Evolutionary conservation across 1,140 invertebrate genomes (phyloP).

Genomic region (Chelonus insularis): DNA sequence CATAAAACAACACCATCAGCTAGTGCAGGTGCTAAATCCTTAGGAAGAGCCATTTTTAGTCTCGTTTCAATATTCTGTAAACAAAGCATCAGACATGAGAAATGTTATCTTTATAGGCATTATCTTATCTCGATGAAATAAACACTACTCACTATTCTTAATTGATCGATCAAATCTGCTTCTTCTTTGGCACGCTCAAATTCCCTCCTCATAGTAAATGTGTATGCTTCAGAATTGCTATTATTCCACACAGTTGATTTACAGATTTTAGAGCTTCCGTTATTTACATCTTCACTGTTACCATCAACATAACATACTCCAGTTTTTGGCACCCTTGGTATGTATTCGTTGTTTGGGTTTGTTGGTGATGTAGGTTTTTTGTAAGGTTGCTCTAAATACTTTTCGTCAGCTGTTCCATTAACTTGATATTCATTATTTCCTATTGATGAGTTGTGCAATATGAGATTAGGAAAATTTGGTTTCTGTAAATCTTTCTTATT

Average conservation of each 20-base stretch:
- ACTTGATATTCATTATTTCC: conserved; percentile 58
- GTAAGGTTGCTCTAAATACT: conserved; percentile 60
- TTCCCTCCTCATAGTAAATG: conserved; percentile 89
- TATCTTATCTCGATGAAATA: no score
- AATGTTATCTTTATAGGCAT: neutral
- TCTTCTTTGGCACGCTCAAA: conserved; percentile 90
- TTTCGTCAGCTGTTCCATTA: conserved; percentile 50
- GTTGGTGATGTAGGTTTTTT: conserved; percentile 72
- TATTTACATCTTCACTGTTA: conserved; percentile 42
- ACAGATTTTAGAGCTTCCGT: conserved; percentile 55
- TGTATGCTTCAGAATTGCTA: conserved; percentile 76
- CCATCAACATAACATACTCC: neutral
- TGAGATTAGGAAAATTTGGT: conserved; percentile 62
- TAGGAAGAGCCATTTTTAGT: conserved; percentile 86
- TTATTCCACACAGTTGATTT: conserved; percentile 71
- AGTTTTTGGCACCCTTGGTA: conserved; percentile 34
- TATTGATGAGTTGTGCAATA: conserved; percentile 46
- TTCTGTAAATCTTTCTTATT: conserved; percentile 65
- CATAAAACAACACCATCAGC: conserved; percentile 91
- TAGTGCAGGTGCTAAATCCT: conserved; percentile 82
- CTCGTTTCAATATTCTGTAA: conserved; percentile 85
- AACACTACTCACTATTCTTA: conserved; percentile 73
- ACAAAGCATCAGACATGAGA: conserved; percentile 14
- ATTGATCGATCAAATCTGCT: conserved; percentile 79
- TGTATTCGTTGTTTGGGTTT: conserved; percentile 51